A percentile compares a stretch with the other conserved stretches of the same genome.
These are phyloP conservation scores for Drosophila monieri DNA, from an alignment of 2,888 invertebrate genomes.

Conservation along the genomic window DNA sequence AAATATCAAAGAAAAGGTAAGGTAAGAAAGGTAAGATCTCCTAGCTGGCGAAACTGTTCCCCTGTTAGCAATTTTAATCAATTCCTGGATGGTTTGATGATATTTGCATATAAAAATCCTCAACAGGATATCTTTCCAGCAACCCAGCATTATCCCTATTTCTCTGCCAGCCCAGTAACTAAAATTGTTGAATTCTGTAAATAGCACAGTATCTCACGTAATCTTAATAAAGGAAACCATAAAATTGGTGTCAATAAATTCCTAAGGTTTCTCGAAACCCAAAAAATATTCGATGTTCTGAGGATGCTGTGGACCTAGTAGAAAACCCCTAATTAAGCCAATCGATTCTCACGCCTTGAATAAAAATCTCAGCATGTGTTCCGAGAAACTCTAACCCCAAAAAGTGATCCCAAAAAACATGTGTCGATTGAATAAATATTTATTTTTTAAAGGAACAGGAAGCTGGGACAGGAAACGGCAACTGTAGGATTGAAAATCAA, in stretches of 20 bases:
- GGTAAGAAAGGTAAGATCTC: slow-evolving; percentile 16
- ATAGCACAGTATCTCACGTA: slow-evolving; percentile 15
- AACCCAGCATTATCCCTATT: not conserved
- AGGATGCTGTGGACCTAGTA: slow-evolving; percentile 52
- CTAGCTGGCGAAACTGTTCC: slow-evolving; percentile 41
- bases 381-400: slow-evolving; percentile 17
- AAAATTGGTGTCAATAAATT: slow-evolving; percentile 23
- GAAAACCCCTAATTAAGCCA: slow-evolving; percentile 54
- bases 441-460: slow-evolving; percentile 10
- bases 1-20: not conserved
- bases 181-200: slow-evolving; percentile 15
- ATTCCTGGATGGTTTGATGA: slow-evolving; percentile 22
- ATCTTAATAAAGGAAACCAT: slow-evolving; percentile 33
- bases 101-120: slow-evolving; percentile 44
- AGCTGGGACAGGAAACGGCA: slow-evolving; percentile 15
- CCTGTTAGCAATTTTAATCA: slow-evolving; percentile 58
- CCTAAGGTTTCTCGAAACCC: slow-evolving; percentile 25
- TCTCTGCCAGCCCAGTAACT: slow-evolving; percentile 16
- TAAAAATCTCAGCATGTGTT: slow-evolving; percentile 32
- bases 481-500: slow-evolving; percentile 16
- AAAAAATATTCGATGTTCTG: slow-evolving; percentile 4
- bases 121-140: not conserved
- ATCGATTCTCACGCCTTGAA: slow-evolving; percentile 50
- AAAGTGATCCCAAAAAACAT: slow-evolving; percentile 19
- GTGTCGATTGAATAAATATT: slow-evolving; percentile 6